phyloP scores from a whole-genome alignment of 1,140 invertebrate genomes.

The Colletes gigas region DNA sequence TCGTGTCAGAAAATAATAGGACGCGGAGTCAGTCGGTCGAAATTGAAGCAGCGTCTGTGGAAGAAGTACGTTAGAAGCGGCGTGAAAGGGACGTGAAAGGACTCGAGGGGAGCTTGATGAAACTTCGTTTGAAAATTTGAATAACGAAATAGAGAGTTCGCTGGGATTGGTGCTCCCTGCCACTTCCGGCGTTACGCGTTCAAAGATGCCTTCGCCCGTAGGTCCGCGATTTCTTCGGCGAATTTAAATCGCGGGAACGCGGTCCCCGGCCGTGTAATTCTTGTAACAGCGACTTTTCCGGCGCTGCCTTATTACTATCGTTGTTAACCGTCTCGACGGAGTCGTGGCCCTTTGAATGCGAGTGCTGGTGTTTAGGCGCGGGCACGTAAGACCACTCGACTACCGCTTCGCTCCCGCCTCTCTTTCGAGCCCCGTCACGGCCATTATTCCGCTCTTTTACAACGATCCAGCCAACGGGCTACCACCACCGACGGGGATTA shows the following conservation, averaged over 20 bases:
- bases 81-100: not conserved
- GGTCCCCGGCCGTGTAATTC: not conserved
- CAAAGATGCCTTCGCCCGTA: not conserved
- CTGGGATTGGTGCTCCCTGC: not conserved
- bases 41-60: not conserved
- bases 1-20: conserved; percentile 48
- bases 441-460: conserved; percentile 40
- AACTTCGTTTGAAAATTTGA: conserved; percentile 31
- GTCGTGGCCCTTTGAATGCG: conserved; percentile 11
- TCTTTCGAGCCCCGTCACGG: not conserved
- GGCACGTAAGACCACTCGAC: conserved; percentile 43
- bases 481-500: conserved; percentile 9
- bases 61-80: conserved; percentile 13
- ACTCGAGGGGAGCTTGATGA: not conserved
- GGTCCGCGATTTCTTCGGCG: not conserved
- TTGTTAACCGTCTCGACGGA: conserved; percentile 35
- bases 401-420: not conserved
- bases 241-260: conserved; percentile 5
- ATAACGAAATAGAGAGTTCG: not conserved
- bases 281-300: conserved; percentile 14
- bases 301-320: conserved; percentile 17
- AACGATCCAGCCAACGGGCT: not conserved
- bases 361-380: conserved; percentile 39
- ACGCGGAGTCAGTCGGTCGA: conserved; percentile 8
- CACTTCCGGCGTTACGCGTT: too few species aligned